A percentile compares a stretch with the other conserved stretches of the same genome.
phyloP scores from a whole-genome alignment of 1,140 invertebrate species.

The Asbolus verrucosus region DNA sequence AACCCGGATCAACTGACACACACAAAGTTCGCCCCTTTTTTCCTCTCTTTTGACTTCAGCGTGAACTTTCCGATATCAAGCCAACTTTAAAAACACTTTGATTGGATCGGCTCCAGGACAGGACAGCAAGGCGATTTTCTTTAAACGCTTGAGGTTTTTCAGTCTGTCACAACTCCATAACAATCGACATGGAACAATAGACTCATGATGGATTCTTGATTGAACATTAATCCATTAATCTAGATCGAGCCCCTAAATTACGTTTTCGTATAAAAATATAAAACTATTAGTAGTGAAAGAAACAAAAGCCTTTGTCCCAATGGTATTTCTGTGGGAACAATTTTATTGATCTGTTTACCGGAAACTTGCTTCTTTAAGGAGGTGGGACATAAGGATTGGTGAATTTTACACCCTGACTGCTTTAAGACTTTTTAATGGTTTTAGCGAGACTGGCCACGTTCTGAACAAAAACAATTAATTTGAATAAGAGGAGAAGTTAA shows the following conservation, averaged over 20 bases:
- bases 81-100: slow-evolving; percentile 32
- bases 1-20: slow-evolving; percentile 27
- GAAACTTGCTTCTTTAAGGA: slow-evolving; percentile 2
- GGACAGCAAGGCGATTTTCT: slow-evolving; percentile 2
- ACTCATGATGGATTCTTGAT: too few relatives aligned
- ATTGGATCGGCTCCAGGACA: slow-evolving; percentile 23
- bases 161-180: too few relatives aligned
- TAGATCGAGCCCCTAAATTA: too few relatives aligned
- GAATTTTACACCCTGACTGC: slow-evolving; percentile 9
- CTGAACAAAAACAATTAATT: slow-evolving; percentile 14
- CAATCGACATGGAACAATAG: too few relatives aligned
- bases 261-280: too few relatives aligned
- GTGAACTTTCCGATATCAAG: slow-evolving; percentile 25
- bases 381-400: background rate
- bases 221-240: too few relatives aligned
- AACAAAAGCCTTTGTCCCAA: slow-evolving; percentile 15
- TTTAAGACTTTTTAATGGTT: slow-evolving; percentile 23
- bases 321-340: slow-evolving; percentile 23
- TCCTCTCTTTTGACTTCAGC: slow-evolving; percentile 15
- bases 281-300: too few relatives aligned
- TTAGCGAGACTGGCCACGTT: background rate
- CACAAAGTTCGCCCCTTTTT: slow-evolving; percentile 4
- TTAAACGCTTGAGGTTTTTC: background rate
- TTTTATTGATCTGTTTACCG: slow-evolving; percentile 32
- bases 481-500: too few relatives aligned